Base-by-base conservation (phyloP, 2,113 vertebrate genomes). In the Dipodomys stephensi region DNA sequence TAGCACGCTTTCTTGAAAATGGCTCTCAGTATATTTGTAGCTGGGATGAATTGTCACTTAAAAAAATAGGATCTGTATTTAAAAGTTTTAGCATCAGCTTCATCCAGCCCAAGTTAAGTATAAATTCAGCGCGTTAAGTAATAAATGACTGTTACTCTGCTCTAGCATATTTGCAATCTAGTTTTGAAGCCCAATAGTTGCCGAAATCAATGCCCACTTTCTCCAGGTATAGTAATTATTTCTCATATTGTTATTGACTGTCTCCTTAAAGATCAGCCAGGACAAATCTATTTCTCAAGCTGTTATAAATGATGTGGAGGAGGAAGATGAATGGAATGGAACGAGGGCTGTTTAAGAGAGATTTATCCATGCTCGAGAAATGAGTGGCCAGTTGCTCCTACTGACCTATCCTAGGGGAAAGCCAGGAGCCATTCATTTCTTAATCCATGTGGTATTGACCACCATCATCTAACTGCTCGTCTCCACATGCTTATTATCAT, bases 171-270 rank as follows among this genome's bases (percentile, higher is more conserved):
- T 85, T 92, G 71, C 86, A 93, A 74, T 82, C 49, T 28, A 83
- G 19, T 27, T 89, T 96, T 13, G 82, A 79, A 27, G 27, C 82
- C 80, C 28, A 62, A 15, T 90, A 72, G 80, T 82, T 60, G 64
- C 91, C 76, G 7, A 94, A 90, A 92, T 96, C 68, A 4, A 93
- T 53, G 30, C 39, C 73, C 27, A 49, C 92, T 94, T 93, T 93
- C 65, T 83, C 23, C 13, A 83, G 90, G 32, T 92, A 23, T 83
- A 93, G 83, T 94, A 96, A 96, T 96, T 96, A 95, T 96, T 94
- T 96, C 86, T 97, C 83, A 93, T 96, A 94, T 95, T 92, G 90
- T 94, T 96, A 96, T 96, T 96, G 95, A 97, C 94, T 88, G 35
- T 79, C 84, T 94, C 80, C 90, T 95, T 93, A 96, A 96, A 92